Base-by-base conservation (phyloP, 2,888 invertebrate species). In the Smittia aterrima region DNA sequence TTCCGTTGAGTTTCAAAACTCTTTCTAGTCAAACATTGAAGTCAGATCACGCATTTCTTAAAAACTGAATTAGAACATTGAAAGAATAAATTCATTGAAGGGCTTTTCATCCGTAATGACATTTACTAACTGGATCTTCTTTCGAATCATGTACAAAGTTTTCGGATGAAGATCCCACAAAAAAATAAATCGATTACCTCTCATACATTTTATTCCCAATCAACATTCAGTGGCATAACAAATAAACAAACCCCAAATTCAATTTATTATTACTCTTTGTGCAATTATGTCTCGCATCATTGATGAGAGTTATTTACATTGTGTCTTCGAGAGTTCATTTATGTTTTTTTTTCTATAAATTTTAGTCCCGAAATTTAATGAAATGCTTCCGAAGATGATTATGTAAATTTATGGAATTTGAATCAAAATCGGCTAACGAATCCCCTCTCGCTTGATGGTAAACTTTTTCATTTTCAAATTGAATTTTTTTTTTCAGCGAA, bases 381-480 rank as follows among this genome's bases (percentile, higher is more conserved):
- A 32, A 32, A 32, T 32, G 32, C n/a, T 47, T n/a, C 47, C 16
- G 13, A 16, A 47, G 47, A 47, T 47, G 47, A 47, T 47, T 47
- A 47, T 47, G 13, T 47, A 47, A 47, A 47, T 47, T 47, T 47
- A 47, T 47, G 47, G 16, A 47, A 47, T 47, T 47, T 16, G n/a
- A 47, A 47, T 47, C 47, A 13, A 47, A 47, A 47, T 13, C 47
- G 16, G 47, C n/a, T 47, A 47, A 47, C 47, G 47, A 47, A 47
- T 38, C 47, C 47, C 9, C 47, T 47, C 16, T 47, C 47, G 47
- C 47, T 16, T 2, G 47, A n/a, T n/a, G n/a, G n/a, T n/a, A n/a
- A 47, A 47, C 47, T 47, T 47, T 47, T 11, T 47, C 47, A n/a
- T 38, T n/a, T n/a, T n/a, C n/a, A n/a, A n/a, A n/a, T 47, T 47